Percentiles rank a stretch among this genome's conserved stretches.
Evolutionary conservation across 1,140 invertebrate genomes (phyloP).

Genomic region (Mamestra configurata): DNA sequence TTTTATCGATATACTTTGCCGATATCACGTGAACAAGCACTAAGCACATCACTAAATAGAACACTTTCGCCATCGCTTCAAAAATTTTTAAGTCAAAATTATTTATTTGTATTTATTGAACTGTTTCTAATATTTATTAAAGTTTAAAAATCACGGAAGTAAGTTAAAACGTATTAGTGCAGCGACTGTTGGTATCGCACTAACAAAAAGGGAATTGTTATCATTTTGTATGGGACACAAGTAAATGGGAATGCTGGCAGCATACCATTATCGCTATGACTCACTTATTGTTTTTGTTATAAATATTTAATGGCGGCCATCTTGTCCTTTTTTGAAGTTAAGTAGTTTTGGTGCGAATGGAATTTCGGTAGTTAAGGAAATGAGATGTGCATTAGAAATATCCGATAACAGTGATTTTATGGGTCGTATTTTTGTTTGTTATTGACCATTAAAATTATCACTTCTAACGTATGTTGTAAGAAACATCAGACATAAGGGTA

Average conservation of each 20-base stretch:
- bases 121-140: neutral
- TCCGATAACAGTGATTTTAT: neutral
- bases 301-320: slow-evolving; percentile 53
- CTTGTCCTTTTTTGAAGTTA: slow-evolving; percentile 11
- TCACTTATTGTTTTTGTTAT: slow-evolving; percentile 70
- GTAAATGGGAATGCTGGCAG: slow-evolving; percentile 79
- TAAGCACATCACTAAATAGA: slow-evolving; percentile 61
- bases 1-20: slow-evolving; percentile 77
- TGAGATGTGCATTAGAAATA: neutral
- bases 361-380: slow-evolving; percentile 9
- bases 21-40: slow-evolving; percentile 57
- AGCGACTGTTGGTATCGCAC: slow-evolving; percentile 69
- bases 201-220: slow-evolving; percentile 85
- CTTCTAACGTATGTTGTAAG: neutral
- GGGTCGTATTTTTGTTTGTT: neutral
- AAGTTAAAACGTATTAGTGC: slow-evolving; percentile 68
- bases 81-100: neutral
- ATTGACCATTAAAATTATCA: neutral
- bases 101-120: slow-evolving; percentile 13
- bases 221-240: slow-evolving; percentile 83
- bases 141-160: slow-evolving; percentile 42
- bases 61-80: slow-evolving; percentile 60
- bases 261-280: slow-evolving; percentile 84
- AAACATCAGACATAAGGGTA: too few relatives aligned
- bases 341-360: neutral